Evolutionary conservation across 2,888 invertebrate species (phyloP).

Genomic region (Rhagonycha lutea): DNA sequence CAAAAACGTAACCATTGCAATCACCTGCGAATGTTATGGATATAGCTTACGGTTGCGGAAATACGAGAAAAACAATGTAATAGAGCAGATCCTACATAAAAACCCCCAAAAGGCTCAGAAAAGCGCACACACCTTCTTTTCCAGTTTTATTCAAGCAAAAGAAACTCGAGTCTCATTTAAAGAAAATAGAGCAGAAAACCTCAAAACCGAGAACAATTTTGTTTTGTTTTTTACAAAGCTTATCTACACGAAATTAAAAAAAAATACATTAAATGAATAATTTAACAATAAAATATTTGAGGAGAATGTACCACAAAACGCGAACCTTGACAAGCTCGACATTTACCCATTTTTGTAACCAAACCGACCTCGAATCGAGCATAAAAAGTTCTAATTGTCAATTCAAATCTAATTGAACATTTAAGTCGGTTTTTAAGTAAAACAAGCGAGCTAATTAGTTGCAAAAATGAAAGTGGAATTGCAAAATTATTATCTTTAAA

Average conservation of each 20-base stretch:
- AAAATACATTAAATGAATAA: neutral
- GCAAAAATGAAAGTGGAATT: neutral
- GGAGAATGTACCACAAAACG: neutral
- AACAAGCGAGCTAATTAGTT: neutral
- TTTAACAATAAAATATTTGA: neutral
- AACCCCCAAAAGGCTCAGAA: conserved; percentile 18
- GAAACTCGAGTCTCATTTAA: conserved; percentile 7
- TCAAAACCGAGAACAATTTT: conserved; percentile 12
- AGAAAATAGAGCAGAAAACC: conserved; percentile 9
- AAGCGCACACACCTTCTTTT: conserved; percentile 16
- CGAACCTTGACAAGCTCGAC: neutral
- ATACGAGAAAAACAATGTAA: conserved; percentile 22
- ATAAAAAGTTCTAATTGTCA: neutral
- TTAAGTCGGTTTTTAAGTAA: neutral
- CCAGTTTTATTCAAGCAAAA: conserved; percentile 16
- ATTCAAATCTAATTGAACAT: neutral
- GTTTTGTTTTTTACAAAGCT: conserved; percentile 1
- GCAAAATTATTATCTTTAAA: neutral
- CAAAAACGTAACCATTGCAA: conserved; percentile 5
- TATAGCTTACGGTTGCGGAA: conserved; percentile 18
- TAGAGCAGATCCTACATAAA: conserved; percentile 22
- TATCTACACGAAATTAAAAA: neutral
- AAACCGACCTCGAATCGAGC: neutral
- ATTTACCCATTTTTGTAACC: neutral
- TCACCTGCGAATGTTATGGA: conserved; percentile 14